A percentile compares a stretch with the other conserved stretches of the same genome.
phyloP scores from a whole-genome alignment of 2,797 vertebrate species.

The Enteromius viviparus region DNA sequence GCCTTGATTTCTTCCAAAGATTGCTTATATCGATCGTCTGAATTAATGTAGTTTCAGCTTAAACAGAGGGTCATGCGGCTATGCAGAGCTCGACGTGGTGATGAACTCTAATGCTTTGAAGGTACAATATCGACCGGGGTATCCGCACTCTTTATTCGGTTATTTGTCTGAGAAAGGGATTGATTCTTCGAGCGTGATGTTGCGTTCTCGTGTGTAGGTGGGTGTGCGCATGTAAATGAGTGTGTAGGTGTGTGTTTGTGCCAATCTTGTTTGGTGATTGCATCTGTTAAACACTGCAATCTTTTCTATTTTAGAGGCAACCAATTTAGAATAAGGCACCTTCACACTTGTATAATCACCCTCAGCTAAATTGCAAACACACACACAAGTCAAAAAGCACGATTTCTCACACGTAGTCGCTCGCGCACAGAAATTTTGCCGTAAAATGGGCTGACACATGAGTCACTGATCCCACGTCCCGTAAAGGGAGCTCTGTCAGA shows the following conservation, averaged over 20 bases:
- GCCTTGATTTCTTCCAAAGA: constrained; percentile 80
- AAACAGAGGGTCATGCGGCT: constrained; percentile 76
- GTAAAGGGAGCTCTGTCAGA: constrained; percentile 66
- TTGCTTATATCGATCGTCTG: constrained; percentile 82
- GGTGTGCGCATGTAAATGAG: constrained; percentile 42
- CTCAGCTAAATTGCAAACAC: constrained; percentile 40
- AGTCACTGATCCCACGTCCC: constrained; percentile 54
- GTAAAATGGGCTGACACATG: constrained; percentile 43
- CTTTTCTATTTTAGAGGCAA: constrained; percentile 54
- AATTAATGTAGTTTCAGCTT: constrained; percentile 81
- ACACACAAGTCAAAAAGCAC: constrained; percentile 30
- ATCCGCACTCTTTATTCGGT: constrained; percentile 79
- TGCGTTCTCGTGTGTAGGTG: constrained; percentile 60
- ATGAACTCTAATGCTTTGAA: constrained; percentile 81
- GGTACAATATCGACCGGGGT: constrained; percentile 78
- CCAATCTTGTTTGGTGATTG: constrained; percentile 64
- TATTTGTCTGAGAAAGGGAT: constrained; percentile 78
- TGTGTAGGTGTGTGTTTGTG: constrained; percentile 63
- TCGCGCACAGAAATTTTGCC: constrained; percentile 32
- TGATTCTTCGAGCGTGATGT: constrained; percentile 70
- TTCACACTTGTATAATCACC: constrained; percentile 52
- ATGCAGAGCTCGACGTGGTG: constrained; percentile 78
- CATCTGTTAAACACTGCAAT: constrained; percentile 64
- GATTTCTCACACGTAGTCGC: constrained; percentile 33
- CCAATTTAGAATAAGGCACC: constrained; percentile 49